Conservation (phyloP, 2,113 vertebrate genomes). For the Boulengeromyrus knoepffleri region DNA sequence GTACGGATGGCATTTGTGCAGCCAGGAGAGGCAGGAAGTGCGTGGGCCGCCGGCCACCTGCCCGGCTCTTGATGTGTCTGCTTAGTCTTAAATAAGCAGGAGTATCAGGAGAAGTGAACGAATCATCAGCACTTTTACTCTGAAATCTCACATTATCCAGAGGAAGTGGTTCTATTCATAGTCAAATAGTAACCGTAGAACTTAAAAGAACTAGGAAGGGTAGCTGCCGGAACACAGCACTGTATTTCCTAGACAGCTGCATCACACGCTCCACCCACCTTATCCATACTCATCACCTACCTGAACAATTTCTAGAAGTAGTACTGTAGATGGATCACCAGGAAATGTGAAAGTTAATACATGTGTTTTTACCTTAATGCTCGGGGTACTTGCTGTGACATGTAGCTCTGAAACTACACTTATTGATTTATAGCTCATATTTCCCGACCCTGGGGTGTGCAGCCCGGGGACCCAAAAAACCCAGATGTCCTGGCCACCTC, state of each 20-base stretch:
- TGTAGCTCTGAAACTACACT: neutral
- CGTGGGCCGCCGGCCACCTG: neutral
- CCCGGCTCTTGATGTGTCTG: neutral
- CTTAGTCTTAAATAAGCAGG: neutral
- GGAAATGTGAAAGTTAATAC: neutral
- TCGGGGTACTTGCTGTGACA: neutral
- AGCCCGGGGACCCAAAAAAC: no score
- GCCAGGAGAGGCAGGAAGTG: neutral
- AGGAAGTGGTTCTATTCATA: neutral
- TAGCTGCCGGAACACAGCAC: no score
- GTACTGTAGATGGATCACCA: neutral
- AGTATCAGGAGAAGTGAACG: neutral
- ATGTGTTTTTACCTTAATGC: neutral
- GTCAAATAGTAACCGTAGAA: neutral
- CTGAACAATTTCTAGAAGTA: neutral
- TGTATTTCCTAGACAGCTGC: neutral
- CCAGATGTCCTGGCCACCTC: no score
- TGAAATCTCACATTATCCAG: neutral
- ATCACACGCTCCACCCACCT: no score
- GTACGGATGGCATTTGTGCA: neutral
- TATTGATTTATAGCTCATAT: neutral
- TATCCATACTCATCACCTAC: neutral
- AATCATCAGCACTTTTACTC: neutral
- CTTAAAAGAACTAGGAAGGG: neutral
- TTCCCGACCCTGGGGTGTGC: neutral